Conservation (phyloP, 2,888 invertebrate genomes). For the Drosophila diplacantha region DNA sequence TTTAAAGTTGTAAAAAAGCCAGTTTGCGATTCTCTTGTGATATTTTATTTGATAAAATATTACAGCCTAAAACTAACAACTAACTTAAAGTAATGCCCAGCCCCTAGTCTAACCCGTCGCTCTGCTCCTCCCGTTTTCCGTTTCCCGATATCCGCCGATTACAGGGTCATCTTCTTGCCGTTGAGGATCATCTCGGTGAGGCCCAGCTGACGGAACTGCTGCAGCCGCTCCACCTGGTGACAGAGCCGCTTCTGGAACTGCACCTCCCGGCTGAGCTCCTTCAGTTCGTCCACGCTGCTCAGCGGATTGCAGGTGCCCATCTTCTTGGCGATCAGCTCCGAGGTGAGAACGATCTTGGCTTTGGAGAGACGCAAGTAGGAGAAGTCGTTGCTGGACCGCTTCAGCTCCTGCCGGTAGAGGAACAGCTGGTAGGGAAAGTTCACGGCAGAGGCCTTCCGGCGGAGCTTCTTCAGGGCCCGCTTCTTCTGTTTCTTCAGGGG, state of each 20-base stretch:
- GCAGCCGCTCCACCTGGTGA: conserved; percentile 59
- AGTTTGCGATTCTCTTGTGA: conserved; percentile 31
- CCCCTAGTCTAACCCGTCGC: conserved; percentile 10
- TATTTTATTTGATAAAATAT: conserved; percentile 67
- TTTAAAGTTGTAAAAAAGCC: background rate
- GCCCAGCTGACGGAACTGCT: conserved; percentile 54
- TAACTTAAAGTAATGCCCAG: conserved; percentile 39
- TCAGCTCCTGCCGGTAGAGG: conserved; percentile 62
- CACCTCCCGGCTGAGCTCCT: conserved; percentile 59
- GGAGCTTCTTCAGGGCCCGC: conserved; percentile 27
- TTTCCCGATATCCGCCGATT: background rate
- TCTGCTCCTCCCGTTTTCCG: background rate
- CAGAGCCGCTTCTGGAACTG: conserved; percentile 63
- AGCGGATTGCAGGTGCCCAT: conserved; percentile 40
- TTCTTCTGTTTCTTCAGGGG: conserved; percentile 33
- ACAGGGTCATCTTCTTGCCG: conserved; percentile 53
- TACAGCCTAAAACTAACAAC: conserved; percentile 40
- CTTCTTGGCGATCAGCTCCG: conserved; percentile 55
- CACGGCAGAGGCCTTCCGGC: background rate
- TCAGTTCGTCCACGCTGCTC: conserved; percentile 56
- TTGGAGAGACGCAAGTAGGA: conserved; percentile 58
- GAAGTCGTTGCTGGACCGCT: conserved; percentile 45
- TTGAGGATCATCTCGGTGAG: conserved; percentile 56
- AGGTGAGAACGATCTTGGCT: conserved; percentile 61
- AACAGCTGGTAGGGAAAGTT: conserved; percentile 53